These are phyloP conservation scores for Hestina assimilis DNA, from an alignment of 1,140 invertebrate genomes.

Conservation along the genomic window DNA sequence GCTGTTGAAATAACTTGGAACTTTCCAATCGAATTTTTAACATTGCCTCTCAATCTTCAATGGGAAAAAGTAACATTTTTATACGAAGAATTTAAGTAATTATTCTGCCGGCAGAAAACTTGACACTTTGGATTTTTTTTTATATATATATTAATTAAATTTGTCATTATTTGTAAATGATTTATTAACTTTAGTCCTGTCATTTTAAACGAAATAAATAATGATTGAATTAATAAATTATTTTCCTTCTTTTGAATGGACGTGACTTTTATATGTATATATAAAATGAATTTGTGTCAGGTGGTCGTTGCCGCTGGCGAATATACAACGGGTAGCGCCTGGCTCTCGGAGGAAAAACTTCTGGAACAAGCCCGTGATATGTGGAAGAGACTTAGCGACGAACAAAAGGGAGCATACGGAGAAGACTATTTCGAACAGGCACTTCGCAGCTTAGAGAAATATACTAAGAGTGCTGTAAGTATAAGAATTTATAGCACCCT, in stretches of 20 bases:
- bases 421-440: constrained; percentile 90
- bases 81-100: no score
- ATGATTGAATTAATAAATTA: neutral
- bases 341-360: constrained; percentile 85
- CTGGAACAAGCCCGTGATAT: constrained; percentile 87
- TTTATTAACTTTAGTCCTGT: no score
- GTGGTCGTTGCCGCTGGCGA: constrained; percentile 90
- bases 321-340: constrained; percentile 86
- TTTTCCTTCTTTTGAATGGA: neutral
- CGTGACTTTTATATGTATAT: neutral
- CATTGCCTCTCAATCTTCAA: neutral
- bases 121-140: no score
- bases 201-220: no score
- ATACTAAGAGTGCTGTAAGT: constrained; percentile 83
- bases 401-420: constrained; percentile 87
- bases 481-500: neutral
- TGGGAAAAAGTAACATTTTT: neutral
- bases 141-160: no score
- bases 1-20: constrained; percentile 1
- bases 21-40: neutral
- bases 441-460: constrained; percentile 86
- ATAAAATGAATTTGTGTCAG: constrained; percentile 32
- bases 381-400: constrained; percentile 87
- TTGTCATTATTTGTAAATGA: no score
- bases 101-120: no score